Conservation (phyloP, 1,140 invertebrate genomes). For the Reticulitermes speratus region DNA sequence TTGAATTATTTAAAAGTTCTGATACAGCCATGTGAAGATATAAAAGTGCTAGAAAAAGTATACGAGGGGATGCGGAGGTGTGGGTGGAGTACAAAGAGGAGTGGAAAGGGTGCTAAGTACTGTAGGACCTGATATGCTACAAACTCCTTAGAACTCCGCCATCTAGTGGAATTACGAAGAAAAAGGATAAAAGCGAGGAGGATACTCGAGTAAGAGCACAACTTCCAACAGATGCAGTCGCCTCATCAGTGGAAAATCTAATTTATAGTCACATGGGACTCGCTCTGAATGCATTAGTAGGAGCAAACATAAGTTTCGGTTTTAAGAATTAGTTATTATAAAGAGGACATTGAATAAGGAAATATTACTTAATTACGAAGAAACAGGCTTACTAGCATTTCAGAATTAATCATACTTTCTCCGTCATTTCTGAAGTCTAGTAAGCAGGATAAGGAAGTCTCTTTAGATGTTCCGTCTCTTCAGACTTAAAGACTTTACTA, state of each 20-base stretch:
- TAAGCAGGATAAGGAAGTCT: not conserved
- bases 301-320: not conserved
- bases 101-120: conserved; percentile 1
- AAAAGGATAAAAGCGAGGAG: not conserved
- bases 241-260: not conserved
- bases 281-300: not conserved
- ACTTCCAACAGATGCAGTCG: not conserved
- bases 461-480: too few species aligned
- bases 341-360: not conserved
- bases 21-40: conserved; percentile 23
- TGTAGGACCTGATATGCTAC: not conserved
- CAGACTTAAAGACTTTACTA: too few species aligned
- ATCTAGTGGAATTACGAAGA: not conserved
- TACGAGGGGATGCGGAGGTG: not conserved
- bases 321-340: not conserved
- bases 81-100: not conserved
- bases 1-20: conserved; percentile 27
- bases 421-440: not conserved
- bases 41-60: conserved; percentile 25
- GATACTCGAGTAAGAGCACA: not conserved
- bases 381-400: not conserved
- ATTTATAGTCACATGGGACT: not conserved
- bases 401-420: not conserved
- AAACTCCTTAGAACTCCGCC: conserved; percentile 10
- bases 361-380: not conserved